phyloP scores from a whole-genome alignment of 2,797 vertebrate genomes.

The Manis crassicaudata region DNA sequence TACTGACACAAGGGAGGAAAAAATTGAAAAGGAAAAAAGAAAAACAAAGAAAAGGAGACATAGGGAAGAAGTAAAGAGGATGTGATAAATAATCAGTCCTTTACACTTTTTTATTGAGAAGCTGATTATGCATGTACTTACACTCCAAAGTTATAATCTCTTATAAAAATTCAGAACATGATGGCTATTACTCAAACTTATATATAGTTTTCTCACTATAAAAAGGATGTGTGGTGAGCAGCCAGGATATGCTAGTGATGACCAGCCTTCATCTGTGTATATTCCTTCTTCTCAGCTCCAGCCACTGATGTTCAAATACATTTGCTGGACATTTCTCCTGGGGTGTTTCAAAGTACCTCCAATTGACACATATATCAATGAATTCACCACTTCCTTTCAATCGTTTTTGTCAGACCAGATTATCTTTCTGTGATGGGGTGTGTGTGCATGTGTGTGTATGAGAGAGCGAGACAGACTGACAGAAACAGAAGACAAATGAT shows the following conservation, averaged over 20 bases:
- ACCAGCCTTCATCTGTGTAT: background rate
- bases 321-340: background rate
- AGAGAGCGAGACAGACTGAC: background rate
- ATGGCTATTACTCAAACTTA: background rate
- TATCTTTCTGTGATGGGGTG: background rate
- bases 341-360: background rate
- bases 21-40: background rate
- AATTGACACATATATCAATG: background rate
- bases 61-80: background rate
- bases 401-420: background rate
- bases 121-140: background rate
- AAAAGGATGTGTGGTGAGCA: background rate
- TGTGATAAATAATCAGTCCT: background rate
- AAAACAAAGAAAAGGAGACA: background rate
- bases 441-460: background rate
- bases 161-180: background rate
- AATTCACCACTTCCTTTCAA: background rate
- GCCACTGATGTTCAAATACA: background rate
- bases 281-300: background rate
- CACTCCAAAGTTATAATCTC: background rate
- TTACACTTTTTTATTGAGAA: background rate
- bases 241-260: background rate
- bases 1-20: background rate
- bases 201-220: background rate
- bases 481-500: background rate